Conservation (phyloP, 1,140 invertebrate species). For the Drosophila chauvacae region DNA sequence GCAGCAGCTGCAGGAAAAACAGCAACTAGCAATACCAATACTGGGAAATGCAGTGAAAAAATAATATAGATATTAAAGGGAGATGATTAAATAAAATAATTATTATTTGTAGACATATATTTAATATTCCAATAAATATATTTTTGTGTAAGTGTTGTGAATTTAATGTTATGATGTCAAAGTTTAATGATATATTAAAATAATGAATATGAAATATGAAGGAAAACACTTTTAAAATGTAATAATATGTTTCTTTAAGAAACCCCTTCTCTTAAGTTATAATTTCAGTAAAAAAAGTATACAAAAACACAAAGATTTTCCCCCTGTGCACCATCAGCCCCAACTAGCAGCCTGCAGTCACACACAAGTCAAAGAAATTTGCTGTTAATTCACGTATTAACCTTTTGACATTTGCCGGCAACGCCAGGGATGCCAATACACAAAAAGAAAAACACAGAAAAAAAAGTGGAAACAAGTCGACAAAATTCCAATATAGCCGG, state of each 20-base stretch:
- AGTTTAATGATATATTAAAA: not conserved
- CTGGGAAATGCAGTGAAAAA: not conserved
- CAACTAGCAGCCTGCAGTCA: slow-evolving; percentile 59
- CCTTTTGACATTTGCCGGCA: slow-evolving; percentile 83
- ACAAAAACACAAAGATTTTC: not conserved
- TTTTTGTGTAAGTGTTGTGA: not conserved
- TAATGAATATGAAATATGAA: not conserved
- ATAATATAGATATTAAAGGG: not conserved
- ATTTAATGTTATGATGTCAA: not conserved
- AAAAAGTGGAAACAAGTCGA: slow-evolving; percentile 68
- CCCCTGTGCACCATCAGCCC: slow-evolving; percentile 12
- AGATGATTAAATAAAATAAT: no score
- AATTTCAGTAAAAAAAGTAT: not conserved
- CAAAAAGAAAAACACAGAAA: slow-evolving; percentile 11
- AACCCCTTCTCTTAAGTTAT: not conserved
- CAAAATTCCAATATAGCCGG: slow-evolving; percentile 68
- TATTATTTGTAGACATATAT: not conserved
- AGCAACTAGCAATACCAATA: slow-evolving; percentile 15
- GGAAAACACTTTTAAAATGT: not conserved
- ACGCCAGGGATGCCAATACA: slow-evolving; percentile 53
- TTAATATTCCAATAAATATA: no score
- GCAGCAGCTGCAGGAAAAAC: slow-evolving; percentile 70
- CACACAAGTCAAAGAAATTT: slow-evolving; percentile 83
- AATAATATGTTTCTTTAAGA: not conserved
- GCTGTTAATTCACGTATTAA: slow-evolving; percentile 84